Evolutionary conservation across 2,113 vertebrate genomes (phyloP).

Genomic region (Paramisgurnus dabryanus): DNA sequence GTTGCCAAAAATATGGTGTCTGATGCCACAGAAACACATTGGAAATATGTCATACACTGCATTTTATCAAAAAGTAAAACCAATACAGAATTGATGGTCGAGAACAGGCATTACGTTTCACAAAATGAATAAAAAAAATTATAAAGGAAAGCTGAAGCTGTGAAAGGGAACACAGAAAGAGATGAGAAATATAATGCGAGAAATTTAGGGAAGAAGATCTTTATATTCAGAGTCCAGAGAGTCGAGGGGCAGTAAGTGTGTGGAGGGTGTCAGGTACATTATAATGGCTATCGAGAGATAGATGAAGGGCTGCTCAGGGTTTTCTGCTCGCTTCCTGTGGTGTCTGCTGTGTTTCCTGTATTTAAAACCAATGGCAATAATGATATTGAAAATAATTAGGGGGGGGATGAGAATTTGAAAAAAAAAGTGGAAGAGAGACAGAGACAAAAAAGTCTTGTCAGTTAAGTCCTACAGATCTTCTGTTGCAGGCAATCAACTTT

Average conservation of each 20-base stretch:
- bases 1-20: conserved; percentile 40
- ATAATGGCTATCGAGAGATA: conserved; percentile 55
- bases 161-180: conserved; percentile 21
- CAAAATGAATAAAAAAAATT: neutral
- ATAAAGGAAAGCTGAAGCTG: neutral
- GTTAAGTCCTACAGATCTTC: conserved; percentile 14
- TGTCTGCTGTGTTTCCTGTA: conserved; percentile 52
- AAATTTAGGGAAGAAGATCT: conserved; percentile 2
- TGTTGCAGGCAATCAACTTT: neutral
- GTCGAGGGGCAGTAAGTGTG: conserved; percentile 11
- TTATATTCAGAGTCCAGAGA: conserved; percentile 32
- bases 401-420: conserved; percentile 14
- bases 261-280: neutral
- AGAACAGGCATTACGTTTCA: conserved; percentile 39
- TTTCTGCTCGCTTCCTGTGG: conserved; percentile 49
- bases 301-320: conserved; percentile 53
- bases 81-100: conserved; percentile 13
- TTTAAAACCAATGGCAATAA: conserved; percentile 39
- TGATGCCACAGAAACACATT: conserved; percentile 22
- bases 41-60: conserved; percentile 13
- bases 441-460: conserved; percentile 47
- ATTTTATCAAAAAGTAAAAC: conserved; percentile 22
- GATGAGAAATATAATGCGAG: conserved; percentile 14
- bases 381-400: conserved; percentile 14
- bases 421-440: conserved; percentile 42